Conservation (phyloP, 2,888 invertebrate species). For the Axea sp. region DNA sequence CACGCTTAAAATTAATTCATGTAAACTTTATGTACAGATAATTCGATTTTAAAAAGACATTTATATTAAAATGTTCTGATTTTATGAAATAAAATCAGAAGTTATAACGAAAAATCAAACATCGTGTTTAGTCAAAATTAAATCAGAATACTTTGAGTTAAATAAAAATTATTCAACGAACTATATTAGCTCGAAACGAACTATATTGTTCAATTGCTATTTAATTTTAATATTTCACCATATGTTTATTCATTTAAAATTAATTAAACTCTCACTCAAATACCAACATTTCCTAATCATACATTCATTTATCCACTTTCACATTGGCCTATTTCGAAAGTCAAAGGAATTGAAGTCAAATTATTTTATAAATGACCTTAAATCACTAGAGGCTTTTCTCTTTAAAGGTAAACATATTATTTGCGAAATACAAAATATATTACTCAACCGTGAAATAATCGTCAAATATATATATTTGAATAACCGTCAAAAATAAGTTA, state of each 20-base stretch:
- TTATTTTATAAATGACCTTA: slow-evolving; percentile 36
- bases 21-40: too few species aligned
- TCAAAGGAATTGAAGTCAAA: slow-evolving; percentile 31
- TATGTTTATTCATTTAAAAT: slow-evolving; percentile 2
- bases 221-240: neutral
- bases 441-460: slow-evolving; percentile 18
- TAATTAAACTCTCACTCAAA: slow-evolving; percentile 10
- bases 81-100: too few species aligned
- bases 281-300: slow-evolving; percentile 16
- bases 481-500: too few species aligned
- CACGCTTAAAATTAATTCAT: too few species aligned
- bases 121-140: too few species aligned
- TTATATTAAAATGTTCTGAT: too few species aligned
- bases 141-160: too few species aligned
- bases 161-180: too few species aligned
- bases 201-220: too few species aligned
- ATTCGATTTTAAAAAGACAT: too few species aligned
- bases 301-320: slow-evolving; percentile 20
- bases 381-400: slow-evolving; percentile 18
- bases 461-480: slow-evolving; percentile 22
- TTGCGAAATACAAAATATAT: slow-evolving; percentile 10
- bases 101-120: too few species aligned
- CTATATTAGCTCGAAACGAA: too few species aligned
- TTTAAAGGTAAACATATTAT: slow-evolving; percentile 8
- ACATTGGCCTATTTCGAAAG: slow-evolving; percentile 23